A percentile compares a stretch with the other conserved stretches of the same genome.
Evolutionary conservation across 64 coral and sea anemone species (phyloP).

Genomic region (Actinia equina): DNA sequence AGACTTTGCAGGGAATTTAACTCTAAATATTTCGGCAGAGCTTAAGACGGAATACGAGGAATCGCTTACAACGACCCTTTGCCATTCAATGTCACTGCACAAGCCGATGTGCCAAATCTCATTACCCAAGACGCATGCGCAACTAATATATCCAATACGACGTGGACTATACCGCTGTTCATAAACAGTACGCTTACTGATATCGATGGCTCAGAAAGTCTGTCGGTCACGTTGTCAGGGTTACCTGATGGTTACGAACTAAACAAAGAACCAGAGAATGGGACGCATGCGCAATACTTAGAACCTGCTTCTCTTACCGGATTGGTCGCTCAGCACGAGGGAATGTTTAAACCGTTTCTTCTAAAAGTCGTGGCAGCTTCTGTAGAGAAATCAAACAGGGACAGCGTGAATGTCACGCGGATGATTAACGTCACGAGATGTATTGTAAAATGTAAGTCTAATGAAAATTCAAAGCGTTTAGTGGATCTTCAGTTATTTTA

Average conservation of each 20-base stretch:
- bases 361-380: constrained; percentile 27
- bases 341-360: constrained; percentile 27
- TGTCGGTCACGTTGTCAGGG: constrained; percentile 7
- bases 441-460: neutral
- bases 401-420: constrained; percentile 1
- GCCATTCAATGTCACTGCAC: constrained; percentile 27
- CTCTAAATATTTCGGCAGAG: constrained; percentile 17
- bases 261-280: neutral
- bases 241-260: constrained; percentile 44
- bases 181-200: constrained; percentile 11
- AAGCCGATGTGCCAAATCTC: constrained; percentile 35
- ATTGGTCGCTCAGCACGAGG: constrained; percentile 5
- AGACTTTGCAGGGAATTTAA: constrained; percentile 33
- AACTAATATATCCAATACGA: constrained; percentile 5
- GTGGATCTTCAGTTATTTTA: no score
- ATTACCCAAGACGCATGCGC: constrained; percentile 25
- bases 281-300: neutral
- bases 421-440: constrained; percentile 31
- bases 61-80: neutral
- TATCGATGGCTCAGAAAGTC: constrained; percentile 38
- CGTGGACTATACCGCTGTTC: constrained; percentile 25
- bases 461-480: neutral
- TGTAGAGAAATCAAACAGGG: constrained; percentile 39
- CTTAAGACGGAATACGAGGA: neutral
- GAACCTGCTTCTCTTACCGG: neutral